phyloP scores from a whole-genome alignment of 2,888 invertebrate genomes.

The Beris chalybata region DNA sequence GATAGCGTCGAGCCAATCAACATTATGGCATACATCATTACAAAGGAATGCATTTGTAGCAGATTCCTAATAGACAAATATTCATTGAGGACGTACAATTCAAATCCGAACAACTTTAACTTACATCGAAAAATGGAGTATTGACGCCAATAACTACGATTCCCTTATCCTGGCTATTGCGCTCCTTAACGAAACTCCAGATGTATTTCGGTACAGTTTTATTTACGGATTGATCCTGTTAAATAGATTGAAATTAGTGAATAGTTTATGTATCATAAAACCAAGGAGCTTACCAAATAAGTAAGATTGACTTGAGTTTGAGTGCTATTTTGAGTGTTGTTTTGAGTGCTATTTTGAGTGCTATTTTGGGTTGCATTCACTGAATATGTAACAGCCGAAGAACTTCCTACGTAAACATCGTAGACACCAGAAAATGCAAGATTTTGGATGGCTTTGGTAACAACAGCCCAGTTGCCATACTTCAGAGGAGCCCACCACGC shows the following conservation, averaged over 20 bases:
- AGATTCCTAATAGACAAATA: no score
- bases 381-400: slow-evolving; percentile 11
- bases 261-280: no score
- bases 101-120: no score
- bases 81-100: no score
- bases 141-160: slow-evolving; percentile 13
- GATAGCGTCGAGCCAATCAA: background rate
- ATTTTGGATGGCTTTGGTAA: background rate
- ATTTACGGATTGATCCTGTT: no score
- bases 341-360: no score
- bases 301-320: no score
- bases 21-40: background rate
- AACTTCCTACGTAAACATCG: slow-evolving; percentile 21
- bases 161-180: background rate
- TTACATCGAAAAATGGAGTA: slow-evolving; percentile 10
- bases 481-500: slow-evolving; percentile 14
- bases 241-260: no score
- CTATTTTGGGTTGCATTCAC: background rate
- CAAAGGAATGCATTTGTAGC: background rate
- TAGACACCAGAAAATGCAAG: background rate
- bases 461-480: slow-evolving; percentile 12
- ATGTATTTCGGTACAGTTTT: background rate
- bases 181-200: slow-evolving; percentile 2
- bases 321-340: no score
- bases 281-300: no score